A percentile compares a stretch with the other conserved stretches of the same genome.
These are phyloP conservation scores for Sorex maritimensis DNA, from an alignment of 2,797 vertebrate genomes.

Conservation along the genomic window DNA sequence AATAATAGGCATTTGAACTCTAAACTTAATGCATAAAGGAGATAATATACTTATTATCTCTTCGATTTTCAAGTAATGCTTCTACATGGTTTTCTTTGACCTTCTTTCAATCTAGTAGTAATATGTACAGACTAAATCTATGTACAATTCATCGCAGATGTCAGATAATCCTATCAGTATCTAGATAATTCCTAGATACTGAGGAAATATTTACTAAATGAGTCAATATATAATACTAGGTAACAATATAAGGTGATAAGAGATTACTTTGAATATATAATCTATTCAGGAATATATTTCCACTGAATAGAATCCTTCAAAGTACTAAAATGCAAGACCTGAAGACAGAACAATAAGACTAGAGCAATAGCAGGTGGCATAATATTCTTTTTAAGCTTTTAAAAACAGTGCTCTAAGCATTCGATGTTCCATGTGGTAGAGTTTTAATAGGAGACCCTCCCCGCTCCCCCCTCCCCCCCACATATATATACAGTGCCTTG, in stretches of 20 bases:
- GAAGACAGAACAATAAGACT: not conserved
- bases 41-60: too few species aligned
- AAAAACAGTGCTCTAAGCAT: too few species aligned
- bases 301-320: not conserved
- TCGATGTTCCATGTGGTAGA: too few species aligned
- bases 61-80: too few species aligned
- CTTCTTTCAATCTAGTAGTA: too few species aligned
- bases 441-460: too few species aligned
- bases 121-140: too few species aligned
- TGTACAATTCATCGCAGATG: constrained; percentile 29
- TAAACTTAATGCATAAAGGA: too few species aligned
- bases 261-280: not conserved
- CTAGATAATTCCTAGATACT: not conserved
- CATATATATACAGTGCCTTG: not conserved
- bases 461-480: too few species aligned
- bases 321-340: not conserved
- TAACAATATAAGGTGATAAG: constrained; percentile 12
- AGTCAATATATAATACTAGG: too few species aligned
- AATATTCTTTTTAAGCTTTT: not conserved
- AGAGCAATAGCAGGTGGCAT: not conserved
- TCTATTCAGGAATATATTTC: not conserved
- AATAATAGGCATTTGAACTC: too few species aligned
- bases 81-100: too few species aligned
- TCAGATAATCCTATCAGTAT: constrained; percentile 20
- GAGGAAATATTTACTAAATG: constrained; percentile 50